Conservation (phyloP, 2,797 vertebrate species). For the Valencia hispanica region DNA sequence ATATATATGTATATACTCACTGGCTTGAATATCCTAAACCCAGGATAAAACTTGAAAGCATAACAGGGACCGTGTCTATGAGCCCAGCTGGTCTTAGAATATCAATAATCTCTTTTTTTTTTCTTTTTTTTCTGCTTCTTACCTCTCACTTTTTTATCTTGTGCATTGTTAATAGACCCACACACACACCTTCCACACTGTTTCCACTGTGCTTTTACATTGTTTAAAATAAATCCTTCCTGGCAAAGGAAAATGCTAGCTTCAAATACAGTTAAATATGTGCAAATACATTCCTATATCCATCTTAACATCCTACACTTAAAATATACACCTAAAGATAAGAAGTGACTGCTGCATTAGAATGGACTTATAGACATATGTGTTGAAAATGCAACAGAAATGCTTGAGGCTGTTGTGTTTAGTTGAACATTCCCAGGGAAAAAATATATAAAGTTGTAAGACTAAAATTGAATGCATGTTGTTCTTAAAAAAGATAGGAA, state of each 20-base stretch:
- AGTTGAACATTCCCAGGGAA: not conserved
- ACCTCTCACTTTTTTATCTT: slow-evolving; percentile 57
- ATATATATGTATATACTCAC: too few relatives aligned
- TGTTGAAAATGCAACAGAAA: not conserved
- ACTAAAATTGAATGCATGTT: not conserved
- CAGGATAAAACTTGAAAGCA: slow-evolving; percentile 45
- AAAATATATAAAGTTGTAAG: not conserved
- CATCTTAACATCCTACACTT: slow-evolving; percentile 4
- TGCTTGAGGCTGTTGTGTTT: not conserved
- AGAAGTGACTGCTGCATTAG: slow-evolving; percentile 30
- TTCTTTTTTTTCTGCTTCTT: slow-evolving; percentile 36
- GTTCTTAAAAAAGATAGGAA: not conserved
- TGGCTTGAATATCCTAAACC: slow-evolving; percentile 45
- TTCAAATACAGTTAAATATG: slow-evolving; percentile 18
- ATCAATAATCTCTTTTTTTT: slow-evolving; percentile 40
- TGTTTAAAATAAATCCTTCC: slow-evolving; percentile 39
- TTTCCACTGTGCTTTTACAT: slow-evolving; percentile 24
- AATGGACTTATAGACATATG: slow-evolving; percentile 4
- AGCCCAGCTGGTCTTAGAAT: slow-evolving; percentile 28
- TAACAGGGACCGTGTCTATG: slow-evolving; percentile 29
- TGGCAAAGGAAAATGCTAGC: slow-evolving; percentile 1
- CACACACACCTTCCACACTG: slow-evolving; percentile 6
- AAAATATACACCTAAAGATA: slow-evolving; percentile 3
- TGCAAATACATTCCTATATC: slow-evolving; percentile 34
- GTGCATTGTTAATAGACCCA: slow-evolving; percentile 62